Base-by-base conservation (phyloP, 1,140 invertebrate genomes). In the Drosophila simulans region DNA sequence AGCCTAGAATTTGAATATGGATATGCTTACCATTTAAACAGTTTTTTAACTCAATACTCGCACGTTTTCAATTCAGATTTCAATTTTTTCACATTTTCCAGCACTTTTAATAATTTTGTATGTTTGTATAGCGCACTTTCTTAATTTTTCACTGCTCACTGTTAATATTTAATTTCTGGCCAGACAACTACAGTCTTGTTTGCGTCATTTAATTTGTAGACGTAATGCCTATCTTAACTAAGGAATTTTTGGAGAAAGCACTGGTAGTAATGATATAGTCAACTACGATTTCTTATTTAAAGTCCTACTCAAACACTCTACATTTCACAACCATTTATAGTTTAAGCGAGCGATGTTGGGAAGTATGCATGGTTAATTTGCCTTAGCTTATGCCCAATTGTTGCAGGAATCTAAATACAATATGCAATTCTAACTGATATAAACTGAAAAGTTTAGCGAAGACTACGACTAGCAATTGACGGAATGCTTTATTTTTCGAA, bases 331-430 rank as follows among this genome's bases (percentile, higher is more conserved):
- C 90, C 90, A 69, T 91, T 86, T 60, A 52, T 74, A 53, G 72
- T 85, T 91, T 85, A 91, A 91, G 90, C 90, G 90, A 91, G 90
- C 90, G 90, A 91, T 77, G 20, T 88, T 73, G 71, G 74, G 64
- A 75, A 80, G 49, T 43, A 58, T 76, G 31, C 34, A 15, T 45
- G 17, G 12, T 37, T 57, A 37, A 42, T 42, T 48, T 45, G 40
- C 34, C 31, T 49, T 57, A 10, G 22, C 46, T 25, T 51, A 39
- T 25, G 27, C 22, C 11, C 69, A 59, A 48, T 15, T 7, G 48
- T 43, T 22, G 25, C 51, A 42, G 22, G 39, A 27, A 2, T 22
- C 5, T 39, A 22, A 12, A 45, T 57, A 20, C 15, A 55, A 34
- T n/a, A 59, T 63, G 31, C 25, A 53, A 31, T 25, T 62, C 60